Evolutionary conservation across 2,797 vertebrate species (phyloP), one percentile per base, ranked within the genome.

Genomic region (Tamandua tetradactyla): DNA sequence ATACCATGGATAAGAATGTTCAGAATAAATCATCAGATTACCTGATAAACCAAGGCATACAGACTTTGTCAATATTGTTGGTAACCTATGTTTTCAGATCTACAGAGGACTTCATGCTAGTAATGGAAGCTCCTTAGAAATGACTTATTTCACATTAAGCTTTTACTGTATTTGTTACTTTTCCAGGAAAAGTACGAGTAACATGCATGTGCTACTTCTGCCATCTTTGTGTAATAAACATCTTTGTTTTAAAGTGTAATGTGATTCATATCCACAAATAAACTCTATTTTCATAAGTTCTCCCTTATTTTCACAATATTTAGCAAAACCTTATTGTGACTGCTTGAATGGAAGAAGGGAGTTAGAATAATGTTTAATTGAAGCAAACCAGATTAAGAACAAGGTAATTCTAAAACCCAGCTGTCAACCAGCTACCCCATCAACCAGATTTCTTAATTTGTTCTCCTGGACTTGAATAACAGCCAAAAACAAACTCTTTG

Each of bases 401-500:
- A 80, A 81, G 89, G 10, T 49, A 62, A 35, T 68, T 91, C 91
- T 71, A 76, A 88, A 85, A 74, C 35, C 32, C 82, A 64, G 72
- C 72, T 94, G 87, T 66, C 37, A 79, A 49, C 27, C 59, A 42
- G 66, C 80, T 72, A 42, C 27, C 52, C 35, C 8, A 23, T 47
- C 81, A 90, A 57, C 49, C 52, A 86, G 68, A 49, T 76, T 92
- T 81, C 49, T 94, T 89, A 71, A 69, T 59, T 69, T 94, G 40
- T 79, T 91, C 35, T 79, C 75, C 86, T 79, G 85, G 62, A 87
- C 80, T 15, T 74, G 35, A 81, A 59, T 3, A 95, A 47, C 89
- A 94, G 79, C 74, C 94, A 23, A 87, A 93, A 90, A 1, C 71
- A 91, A 95, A 95, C 79, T 90, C 85, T 83, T 90, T 59, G 93